A percentile compares a stretch with the other conserved stretches of the same genome.
Evolutionary conservation across 2,113 vertebrate genomes (phyloP).

Genomic region (Desmodus rotundus): DNA sequence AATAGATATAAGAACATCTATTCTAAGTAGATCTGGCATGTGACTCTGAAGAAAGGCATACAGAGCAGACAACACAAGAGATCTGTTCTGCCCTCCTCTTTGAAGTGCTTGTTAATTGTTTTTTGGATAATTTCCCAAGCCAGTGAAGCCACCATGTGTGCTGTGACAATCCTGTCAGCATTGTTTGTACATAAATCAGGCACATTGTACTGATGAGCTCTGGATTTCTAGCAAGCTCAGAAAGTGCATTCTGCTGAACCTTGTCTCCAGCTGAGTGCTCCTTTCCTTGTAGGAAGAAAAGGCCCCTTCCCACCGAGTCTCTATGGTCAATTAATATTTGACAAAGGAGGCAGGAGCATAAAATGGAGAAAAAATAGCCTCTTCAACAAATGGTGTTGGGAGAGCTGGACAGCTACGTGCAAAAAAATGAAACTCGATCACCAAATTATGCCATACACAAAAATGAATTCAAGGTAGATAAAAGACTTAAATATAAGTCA

Average conservation of each 20-base stretch:
- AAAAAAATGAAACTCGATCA: no score
- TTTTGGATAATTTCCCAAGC: constrained; percentile 43
- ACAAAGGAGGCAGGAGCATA: no score
- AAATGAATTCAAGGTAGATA: no score
- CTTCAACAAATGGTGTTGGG: no score
- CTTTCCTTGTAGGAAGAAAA: not conserved
- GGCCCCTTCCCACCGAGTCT: not conserved
- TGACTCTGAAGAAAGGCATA: constrained; percentile 18
- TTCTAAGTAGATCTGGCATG: not conserved
- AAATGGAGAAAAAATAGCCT: no score
- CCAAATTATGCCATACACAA: no score
- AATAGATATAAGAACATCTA: not conserved
- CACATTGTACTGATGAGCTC: not conserved
- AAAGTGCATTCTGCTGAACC: not conserved
- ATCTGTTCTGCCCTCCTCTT: not conserved
- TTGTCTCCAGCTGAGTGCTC: not conserved
- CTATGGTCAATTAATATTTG: no score
- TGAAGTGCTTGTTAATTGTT: not conserved
- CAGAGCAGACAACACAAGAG: not conserved
- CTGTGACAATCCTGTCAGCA: constrained; percentile 44
- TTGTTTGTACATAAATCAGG: constrained; percentile 39
- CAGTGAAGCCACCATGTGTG: constrained; percentile 7
- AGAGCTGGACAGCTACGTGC: no score
- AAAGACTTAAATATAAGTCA: no score
- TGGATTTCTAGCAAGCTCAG: not conserved